phyloP scores from a whole-genome alignment of 1,140 invertebrate genomes.

The Hycleus phaleratus region DNA sequence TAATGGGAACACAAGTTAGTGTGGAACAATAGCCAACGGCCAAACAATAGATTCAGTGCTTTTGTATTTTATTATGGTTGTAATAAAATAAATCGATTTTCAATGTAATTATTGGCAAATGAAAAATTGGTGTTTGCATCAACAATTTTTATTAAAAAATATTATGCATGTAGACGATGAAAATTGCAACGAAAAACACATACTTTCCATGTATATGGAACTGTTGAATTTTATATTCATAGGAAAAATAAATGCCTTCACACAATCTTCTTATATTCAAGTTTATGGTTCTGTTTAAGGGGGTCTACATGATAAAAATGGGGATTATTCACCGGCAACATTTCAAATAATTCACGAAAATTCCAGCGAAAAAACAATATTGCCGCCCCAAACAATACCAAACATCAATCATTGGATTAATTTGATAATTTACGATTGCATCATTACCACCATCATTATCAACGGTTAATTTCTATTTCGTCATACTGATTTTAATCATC shows the following conservation, averaged over 20 bases:
- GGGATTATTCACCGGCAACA: slow-evolving; percentile 4
- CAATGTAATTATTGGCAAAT: slow-evolving; percentile 9
- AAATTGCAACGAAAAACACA: background rate
- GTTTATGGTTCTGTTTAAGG: slow-evolving; percentile 12
- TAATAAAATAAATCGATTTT: slow-evolving; percentile 19
- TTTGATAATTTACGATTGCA: too few species aligned
- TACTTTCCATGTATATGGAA: background rate
- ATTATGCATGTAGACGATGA: background rate
- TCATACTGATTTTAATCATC: too few species aligned
- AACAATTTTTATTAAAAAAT: background rate
- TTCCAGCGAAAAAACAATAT: too few species aligned
- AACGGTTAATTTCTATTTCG: too few species aligned
- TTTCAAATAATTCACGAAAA: slow-evolving; percentile 3
- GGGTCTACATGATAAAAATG: slow-evolving; percentile 10
- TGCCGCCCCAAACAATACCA: too few species aligned
- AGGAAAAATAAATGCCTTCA: slow-evolving; percentile 12
- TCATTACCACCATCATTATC: too few species aligned
- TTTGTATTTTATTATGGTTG: slow-evolving; percentile 12
- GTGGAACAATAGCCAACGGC: slow-evolving; percentile 8
- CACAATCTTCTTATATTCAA: slow-evolving; percentile 16
- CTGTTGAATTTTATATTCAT: slow-evolving; percentile 15
- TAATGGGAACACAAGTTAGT: slow-evolving; percentile 17
- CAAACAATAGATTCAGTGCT: slow-evolving; percentile 17
- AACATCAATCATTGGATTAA: too few species aligned
- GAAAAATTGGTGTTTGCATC: too few species aligned